phyloP scores from a whole-genome alignment of 2,888 invertebrate species.

The Atethmia centrago region DNA sequence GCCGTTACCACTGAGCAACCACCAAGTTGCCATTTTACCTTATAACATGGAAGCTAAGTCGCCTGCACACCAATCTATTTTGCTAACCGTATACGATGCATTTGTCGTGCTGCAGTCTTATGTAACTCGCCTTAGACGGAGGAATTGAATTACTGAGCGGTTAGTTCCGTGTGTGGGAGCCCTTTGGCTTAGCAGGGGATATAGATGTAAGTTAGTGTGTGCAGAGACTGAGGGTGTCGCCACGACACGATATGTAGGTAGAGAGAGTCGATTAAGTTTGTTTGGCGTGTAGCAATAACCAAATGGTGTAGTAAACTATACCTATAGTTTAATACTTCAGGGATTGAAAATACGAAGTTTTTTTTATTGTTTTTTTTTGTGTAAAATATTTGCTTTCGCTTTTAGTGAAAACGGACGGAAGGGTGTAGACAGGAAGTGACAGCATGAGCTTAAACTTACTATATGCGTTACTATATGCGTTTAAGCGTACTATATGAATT shows the following conservation, averaged over 20 bases:
- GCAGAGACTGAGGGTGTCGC: conserved; percentile 10
- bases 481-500: too few relatives aligned
- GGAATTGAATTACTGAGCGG: conserved; percentile 60
- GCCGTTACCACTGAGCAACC: too few relatives aligned
- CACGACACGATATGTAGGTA: not conserved
- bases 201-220: conserved; percentile 34
- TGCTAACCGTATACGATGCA: conserved; percentile 18
- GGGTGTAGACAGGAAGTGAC: too few relatives aligned
- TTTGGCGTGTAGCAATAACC: not conserved
- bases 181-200: conserved; percentile 47
- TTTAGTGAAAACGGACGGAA: too few relatives aligned
- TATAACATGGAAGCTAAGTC: too few relatives aligned
- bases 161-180: conserved; percentile 53
- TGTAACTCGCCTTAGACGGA: conserved; percentile 48
- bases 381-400: too few relatives aligned
- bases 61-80: not conserved
- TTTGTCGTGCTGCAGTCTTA: conserved; percentile 49
- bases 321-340: not conserved
- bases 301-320: not conserved
- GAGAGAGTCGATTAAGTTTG: not conserved
- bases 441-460: too few relatives aligned
- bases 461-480: too few relatives aligned
- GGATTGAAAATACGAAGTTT: not conserved
- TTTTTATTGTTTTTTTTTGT: too few relatives aligned
- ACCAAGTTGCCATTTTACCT: too few relatives aligned